phyloP scores from a whole-genome alignment of 2,888 invertebrate genomes.

The Netelia fuscicornis region DNA sequence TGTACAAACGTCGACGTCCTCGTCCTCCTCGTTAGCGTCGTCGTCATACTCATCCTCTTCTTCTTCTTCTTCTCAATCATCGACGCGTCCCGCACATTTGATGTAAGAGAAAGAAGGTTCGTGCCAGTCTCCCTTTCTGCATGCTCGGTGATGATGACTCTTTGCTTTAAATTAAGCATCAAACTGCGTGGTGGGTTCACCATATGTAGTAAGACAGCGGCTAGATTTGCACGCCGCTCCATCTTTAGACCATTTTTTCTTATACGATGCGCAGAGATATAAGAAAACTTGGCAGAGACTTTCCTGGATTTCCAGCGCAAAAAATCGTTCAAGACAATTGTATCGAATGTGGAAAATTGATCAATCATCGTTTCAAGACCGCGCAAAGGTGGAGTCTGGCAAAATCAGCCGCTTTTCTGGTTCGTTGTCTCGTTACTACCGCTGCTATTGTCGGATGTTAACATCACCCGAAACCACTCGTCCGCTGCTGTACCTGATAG shows the following conservation, averaged over 20 bases:
- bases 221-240: neutral
- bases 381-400: conserved; percentile 88
- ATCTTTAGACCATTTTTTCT: conserved; percentile 30
- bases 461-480: neutral
- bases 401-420: conserved; percentile 86
- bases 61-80: too few relatives aligned
- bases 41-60: too few relatives aligned
- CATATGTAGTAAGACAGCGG: too few relatives aligned
- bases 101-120: too few relatives aligned
- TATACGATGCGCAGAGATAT: conserved; percentile 85
- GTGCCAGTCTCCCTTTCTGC: too few relatives aligned
- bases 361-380: conserved; percentile 86
- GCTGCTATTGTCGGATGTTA: neutral
- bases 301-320: conserved; percentile 86
- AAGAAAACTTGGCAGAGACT: conserved; percentile 88
- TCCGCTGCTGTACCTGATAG: neutral
- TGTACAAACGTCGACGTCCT: conserved; percentile 16
- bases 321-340: conserved; percentile 86
- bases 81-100: too few relatives aligned
- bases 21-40: too few relatives aligned
- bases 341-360: conserved; percentile 87
- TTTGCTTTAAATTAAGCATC: too few relatives aligned
- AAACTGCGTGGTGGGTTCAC: too few relatives aligned
- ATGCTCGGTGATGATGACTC: too few relatives aligned
- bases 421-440: conserved; percentile 76